Evolutionary conservation across 2,113 vertebrate species (phyloP), one percentile per base, ranked within the genome.

Genomic region (Tyrannus savana): DNA sequence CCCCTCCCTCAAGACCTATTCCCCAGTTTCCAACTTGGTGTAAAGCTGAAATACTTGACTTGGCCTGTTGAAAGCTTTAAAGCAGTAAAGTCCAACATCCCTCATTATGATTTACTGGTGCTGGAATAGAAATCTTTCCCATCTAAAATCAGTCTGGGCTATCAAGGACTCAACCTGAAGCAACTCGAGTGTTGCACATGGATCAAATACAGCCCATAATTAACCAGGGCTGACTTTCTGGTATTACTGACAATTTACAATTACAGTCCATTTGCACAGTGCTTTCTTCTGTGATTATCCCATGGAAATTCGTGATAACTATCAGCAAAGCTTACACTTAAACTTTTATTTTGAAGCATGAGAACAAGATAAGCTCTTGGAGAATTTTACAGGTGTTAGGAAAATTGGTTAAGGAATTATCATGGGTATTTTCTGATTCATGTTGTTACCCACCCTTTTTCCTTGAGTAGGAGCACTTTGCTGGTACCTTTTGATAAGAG

Each of bases 201-300:
- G 64, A 94, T 80, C 71, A 95, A 90, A 86, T 79, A 79, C 18
- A 96, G 58, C 24, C 74, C 79, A 47, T 96, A 96, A 95, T 96
- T 97, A 97, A 90, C 73, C 69, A 56, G 42, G 63, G 55, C 78
- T 58, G 92, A 50, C 73, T 52, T 89, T 92, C 87, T 19, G 4
- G 75, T 85, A 58, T 91, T 89, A 76, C 23, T 8, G 14, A 92
- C 17, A 90, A 89, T 97, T 95, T 67, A 84, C 90, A 91, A 74
- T 89, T 89, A 60, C 66, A 84, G 37, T 82, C 78, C 53, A 92
- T 94, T 96, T 96, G 92, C 63, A 74, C 76, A 85, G 78, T 49
- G 42, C 75, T 86, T 97, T 92, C 41, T 92, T 84, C 56, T 94
- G 67, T 55, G 63, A 89, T 95, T 92, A 95, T 92, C 76, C 91